Base-by-base conservation (phyloP, 2,888 invertebrate species). In the Drosophila glabriapex region DNA sequence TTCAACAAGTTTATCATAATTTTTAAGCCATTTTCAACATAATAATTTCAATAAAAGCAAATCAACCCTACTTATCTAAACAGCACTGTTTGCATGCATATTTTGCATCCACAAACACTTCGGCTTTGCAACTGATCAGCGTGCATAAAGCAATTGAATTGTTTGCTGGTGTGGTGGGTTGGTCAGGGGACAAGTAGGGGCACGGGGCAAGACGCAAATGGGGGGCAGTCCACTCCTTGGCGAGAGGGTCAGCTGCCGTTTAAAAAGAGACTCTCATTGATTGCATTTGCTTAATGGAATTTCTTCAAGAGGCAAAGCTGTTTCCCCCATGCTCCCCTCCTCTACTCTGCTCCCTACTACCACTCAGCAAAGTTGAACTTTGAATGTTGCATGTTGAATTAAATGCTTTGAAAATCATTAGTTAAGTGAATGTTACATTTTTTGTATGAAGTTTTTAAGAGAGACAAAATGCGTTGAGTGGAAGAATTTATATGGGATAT, bases 161-260 rank as follows among this genome's bases (percentile, higher is more conserved):
- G 29, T 22, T 22, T 31, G 19, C 9, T n/a, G 33, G n/a, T 1
- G 22, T 14, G 6, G 22, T 43, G 43, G 43, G 14, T 22, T 22
- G 3, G 6, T 22, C 3, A 14, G 1, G 43, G 43, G 46, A 22
- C 14, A 22, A 46, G 22, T 46, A 4, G 14, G 22, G 14, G 43
- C 1, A 46, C 43, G 3, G 22, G 46, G 22, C 22, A 4, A 16
- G 22, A 4, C 22, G 14, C n/a, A 55, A 16, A 10, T 37, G 7
- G 25, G 1, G 12, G 25, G 28, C 28, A 19, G 28, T 16, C 3
- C 10, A 55, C n/a, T 52, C 14, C 46, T 37, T n/a, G 3, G 7
- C 33, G 35, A 53, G 31, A 53, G 33, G 79, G 76, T 76, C 79
- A 74, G 50, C 63, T 55, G 68, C 60, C 60, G 49, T 56, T 46